A percentile compares a stretch with the other conserved stretches of the same genome.
Conservation (phyloP, 2,113 vertebrate species). For the Verasper variegatus region DNA sequence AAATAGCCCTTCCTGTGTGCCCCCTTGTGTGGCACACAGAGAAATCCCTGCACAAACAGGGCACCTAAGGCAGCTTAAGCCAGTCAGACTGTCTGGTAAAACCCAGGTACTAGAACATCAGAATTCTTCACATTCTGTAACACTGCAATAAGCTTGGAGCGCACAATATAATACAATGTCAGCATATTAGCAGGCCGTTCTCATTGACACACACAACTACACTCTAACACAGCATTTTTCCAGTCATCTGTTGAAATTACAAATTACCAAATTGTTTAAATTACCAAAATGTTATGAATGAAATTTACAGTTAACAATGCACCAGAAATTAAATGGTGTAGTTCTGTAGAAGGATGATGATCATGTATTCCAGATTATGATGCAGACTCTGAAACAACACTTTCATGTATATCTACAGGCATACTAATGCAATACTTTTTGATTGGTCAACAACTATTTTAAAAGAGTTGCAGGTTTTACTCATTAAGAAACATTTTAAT, state of each 20-base stretch:
- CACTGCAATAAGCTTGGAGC: slow-evolving; percentile 17
- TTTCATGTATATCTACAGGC: too few species aligned
- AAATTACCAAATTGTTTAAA: neutral
- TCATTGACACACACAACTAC: slow-evolving; percentile 6
- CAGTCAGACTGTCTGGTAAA: slow-evolving; percentile 40
- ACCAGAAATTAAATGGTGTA: neutral
- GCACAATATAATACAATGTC: slow-evolving; percentile 6
- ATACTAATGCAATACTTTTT: too few species aligned
- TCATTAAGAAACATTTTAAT: neutral
- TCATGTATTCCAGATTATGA: too few species aligned
- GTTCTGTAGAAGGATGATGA: too few species aligned
- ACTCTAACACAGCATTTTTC: too few species aligned
- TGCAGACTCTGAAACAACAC: too few species aligned
- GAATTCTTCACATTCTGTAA: slow-evolving; percentile 62
- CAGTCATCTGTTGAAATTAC: too few species aligned
- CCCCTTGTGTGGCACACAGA: slow-evolving; percentile 19
- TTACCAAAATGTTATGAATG: neutral
- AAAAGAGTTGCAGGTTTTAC: too few species aligned
- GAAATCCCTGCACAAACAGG: slow-evolving; percentile 49
- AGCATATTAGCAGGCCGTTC: slow-evolving; percentile 1
- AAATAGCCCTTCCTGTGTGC: slow-evolving; percentile 66
- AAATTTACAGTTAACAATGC: too few species aligned
- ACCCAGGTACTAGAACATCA: slow-evolving; percentile 16
- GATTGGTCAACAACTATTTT: too few species aligned
- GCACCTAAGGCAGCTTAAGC: slow-evolving; percentile 36